These are phyloP conservation scores for Drosophila ercepeae DNA, from an alignment of 1,140 invertebrate species.

Conservation along the genomic window DNA sequence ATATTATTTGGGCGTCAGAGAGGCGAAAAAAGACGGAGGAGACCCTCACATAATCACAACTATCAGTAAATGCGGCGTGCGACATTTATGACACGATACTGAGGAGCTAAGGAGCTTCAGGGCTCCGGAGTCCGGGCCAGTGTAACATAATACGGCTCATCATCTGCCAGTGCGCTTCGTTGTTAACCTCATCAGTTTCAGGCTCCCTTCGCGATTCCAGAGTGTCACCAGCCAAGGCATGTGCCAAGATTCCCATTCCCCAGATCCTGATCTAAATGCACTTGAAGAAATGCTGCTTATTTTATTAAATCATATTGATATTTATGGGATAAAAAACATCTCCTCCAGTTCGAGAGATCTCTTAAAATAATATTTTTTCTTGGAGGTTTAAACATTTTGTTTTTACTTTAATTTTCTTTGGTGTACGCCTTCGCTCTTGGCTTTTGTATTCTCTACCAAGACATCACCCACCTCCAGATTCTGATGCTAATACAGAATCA, in stretches of 20 bases:
- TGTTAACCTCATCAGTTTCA: slow-evolving; percentile 72
- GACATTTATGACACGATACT: slow-evolving; percentile 76
- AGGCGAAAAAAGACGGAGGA: not conserved
- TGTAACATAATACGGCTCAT: slow-evolving; percentile 76
- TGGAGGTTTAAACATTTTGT: not conserved
- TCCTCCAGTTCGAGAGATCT: no score
- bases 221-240: slow-evolving; percentile 51
- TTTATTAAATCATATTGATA: not conserved
- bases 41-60: slow-evolving; percentile 54
- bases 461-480: slow-evolving; percentile 33
- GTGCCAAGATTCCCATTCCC: slow-evolving; percentile 9
- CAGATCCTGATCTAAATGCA: not conserved
- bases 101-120: slow-evolving; percentile 19
- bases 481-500: slow-evolving; percentile 15
- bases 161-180: slow-evolving; percentile 54
- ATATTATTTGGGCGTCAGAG: slow-evolving; percentile 2
- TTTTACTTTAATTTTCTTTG: not conserved
- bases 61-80: slow-evolving; percentile 73
- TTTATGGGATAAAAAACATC: not conserved
- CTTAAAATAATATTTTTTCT: no score
- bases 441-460: slow-evolving; percentile 32
- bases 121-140: slow-evolving; percentile 1
- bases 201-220: slow-evolving; percentile 35
- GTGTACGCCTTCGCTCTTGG: slow-evolving; percentile 19
- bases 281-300: not conserved